Evolutionary conservation across 2,888 invertebrate genomes (phyloP), one percentile per base, ranked within the genome.

Genomic region (Hemicrepidius hirtus): DNA sequence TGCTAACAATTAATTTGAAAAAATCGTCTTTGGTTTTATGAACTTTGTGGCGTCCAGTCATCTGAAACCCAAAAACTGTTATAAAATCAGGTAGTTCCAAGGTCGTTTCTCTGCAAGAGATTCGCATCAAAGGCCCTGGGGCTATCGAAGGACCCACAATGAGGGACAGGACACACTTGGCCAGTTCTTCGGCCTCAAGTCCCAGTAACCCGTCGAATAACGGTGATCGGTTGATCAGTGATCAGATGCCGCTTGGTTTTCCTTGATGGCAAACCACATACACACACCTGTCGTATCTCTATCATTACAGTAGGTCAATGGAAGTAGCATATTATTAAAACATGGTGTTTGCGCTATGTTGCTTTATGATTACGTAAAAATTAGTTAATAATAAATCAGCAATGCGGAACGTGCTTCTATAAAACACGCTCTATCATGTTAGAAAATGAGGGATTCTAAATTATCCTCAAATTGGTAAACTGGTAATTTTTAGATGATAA

Each of bases 141-240:
- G 53, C 53, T 32, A 5, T 32, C 6, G 13, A 24, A 21, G 53
- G 53, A 53, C 53, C 53, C 53, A 53, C 13, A 18, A 44, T 9
- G 5, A 44, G 16, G 7, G 32, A 44, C 16, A 6, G 18, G 37
- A 18, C 13, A n/a, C 37, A 57, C 35, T 16, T 24, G 44, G 66
- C 66, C 66, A 64, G 63, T 70, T 63, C 55, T 55, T 62, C 46
- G 63, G 50, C 63, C 55, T 16, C 53, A 57, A 68, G 72, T 73
- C 44, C 68, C 65, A 73, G 64, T 65, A 64, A 68, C 73, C 73
- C 68, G 64, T 20, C 60, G 41, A 63, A 64, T 73, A 73, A 73
- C 73, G 73, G 73, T 70, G 63, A 64, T 44, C 50, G 21, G 13
- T 68, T 37, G 49, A 60, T 65, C 65, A 18, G 18, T 21, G 59